A percentile compares a stretch with the other conserved stretches of the same genome.
Conservation (phyloP, 2,888 invertebrate genomes). For the Phragmatobia fuliginosa region DNA sequence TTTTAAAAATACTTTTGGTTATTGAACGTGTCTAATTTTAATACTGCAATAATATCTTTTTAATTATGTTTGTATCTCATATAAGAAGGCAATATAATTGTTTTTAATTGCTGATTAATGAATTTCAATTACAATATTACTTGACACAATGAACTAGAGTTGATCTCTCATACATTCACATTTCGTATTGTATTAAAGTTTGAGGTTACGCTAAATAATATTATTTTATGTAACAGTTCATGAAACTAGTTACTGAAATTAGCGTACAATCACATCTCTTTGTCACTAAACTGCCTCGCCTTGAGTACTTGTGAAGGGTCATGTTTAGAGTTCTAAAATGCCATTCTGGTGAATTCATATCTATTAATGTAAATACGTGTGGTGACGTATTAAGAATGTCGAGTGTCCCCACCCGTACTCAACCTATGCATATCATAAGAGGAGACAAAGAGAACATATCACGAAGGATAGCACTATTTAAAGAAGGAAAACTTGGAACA, state of each 20-base stretch:
- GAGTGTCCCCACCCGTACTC: no score
- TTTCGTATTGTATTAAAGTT: background rate
- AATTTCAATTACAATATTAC: background rate
- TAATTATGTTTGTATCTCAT: background rate
- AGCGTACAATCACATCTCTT: conserved; percentile 15
- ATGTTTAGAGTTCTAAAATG: conserved; percentile 54
- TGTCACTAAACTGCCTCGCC: conserved; percentile 53
- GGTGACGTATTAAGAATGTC: no score
- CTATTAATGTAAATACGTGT: conserved; percentile 24
- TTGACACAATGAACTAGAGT: background rate
- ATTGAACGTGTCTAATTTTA: background rate
- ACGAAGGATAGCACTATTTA: no score
- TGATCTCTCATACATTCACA: background rate
- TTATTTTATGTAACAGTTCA: background rate
- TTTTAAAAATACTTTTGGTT: background rate
- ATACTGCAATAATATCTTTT: background rate
- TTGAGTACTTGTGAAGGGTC: conserved; percentile 74
- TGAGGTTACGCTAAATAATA: background rate
- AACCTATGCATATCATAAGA: no score
- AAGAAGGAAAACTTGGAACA: no score
- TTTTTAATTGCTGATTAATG: background rate
- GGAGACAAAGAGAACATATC: no score
- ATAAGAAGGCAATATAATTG: background rate
- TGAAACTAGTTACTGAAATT: background rate
- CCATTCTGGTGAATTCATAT: conserved; percentile 49